These are phyloP conservation scores for Porphyrio hochstetteri DNA, from an alignment of 2,113 vertebrate genomes.

Conservation along the genomic window DNA sequence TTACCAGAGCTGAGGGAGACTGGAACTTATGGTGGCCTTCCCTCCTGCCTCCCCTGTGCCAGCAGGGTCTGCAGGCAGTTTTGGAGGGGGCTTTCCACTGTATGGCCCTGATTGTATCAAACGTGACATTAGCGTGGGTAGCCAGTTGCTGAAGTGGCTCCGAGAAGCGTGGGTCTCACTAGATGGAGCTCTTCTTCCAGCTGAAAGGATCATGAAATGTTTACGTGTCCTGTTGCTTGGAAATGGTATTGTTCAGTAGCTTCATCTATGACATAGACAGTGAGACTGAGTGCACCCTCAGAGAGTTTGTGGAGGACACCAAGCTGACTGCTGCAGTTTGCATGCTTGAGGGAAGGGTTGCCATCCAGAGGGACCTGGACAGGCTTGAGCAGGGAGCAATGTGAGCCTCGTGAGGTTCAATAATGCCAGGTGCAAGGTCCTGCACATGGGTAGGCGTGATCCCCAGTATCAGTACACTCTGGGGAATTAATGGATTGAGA, in stretches of 20 bases:
- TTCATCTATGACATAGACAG: background rate
- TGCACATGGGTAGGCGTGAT: background rate
- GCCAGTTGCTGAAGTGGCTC: background rate
- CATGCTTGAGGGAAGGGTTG: background rate
- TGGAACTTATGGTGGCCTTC: background rate
- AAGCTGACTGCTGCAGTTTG: background rate
- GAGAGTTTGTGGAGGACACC: background rate
- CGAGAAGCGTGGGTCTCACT: background rate
- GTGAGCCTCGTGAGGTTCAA: background rate
- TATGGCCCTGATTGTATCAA: rapidly evolving
- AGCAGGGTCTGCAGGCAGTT: background rate
- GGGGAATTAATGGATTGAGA: background rate
- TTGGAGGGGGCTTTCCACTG: rapidly evolving
- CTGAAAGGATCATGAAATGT: background rate
- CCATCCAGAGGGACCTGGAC: background rate
- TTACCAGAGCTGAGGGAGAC: background rate
- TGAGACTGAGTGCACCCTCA: background rate
- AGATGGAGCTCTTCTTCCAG: background rate
- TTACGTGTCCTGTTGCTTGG: background rate
- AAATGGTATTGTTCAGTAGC: background rate
- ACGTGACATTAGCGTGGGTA: background rate
- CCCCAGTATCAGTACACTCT: background rate
- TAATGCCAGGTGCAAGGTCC: background rate
- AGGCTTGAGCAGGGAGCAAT: background rate
- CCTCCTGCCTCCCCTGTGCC: rapidly evolving